Base-by-base conservation (phyloP, 2,888 invertebrate genomes). In the Carabus problematicus region DNA sequence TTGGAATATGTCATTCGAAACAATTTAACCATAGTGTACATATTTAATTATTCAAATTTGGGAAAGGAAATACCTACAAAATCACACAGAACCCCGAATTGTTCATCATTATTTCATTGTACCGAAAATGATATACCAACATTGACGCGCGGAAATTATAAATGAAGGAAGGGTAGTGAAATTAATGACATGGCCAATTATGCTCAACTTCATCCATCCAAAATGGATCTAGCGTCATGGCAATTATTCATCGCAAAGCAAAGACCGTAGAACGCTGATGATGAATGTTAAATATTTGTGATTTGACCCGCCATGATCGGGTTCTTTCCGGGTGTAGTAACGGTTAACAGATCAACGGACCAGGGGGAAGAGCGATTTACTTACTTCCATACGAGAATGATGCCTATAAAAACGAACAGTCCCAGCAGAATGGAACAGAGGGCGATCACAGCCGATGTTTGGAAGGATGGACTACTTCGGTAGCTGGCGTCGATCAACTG, bases 401-500 rank as follows among this genome's bases (percentile, higher is more conserved):
- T 90, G 77, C 90, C 91, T 78, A 93, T 88, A 78, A 93, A 88
- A 74, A 93, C 88, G 79, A 91, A 90, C 75, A 92, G 85, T 75
- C 92, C 85, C 75, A 93, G 85, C 71, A 93, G 87, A 76, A 92
- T 87, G 77, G 92, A 91, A 83, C 92, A 92, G 75, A 93, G 88
- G 73, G 90, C 91, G 82, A 93, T 93, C 82, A 92, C 89, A 76
- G 93, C 93, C 75, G 93, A 91, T 75, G 93, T 93, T 84, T 93
- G 93, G 76, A 93, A 84, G 73, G 92, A 91, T 75, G 93, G 93
- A 79, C 91, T 91, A 82, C 89, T 92, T 83, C 92, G 91, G 83
- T 92, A 91, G 85, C 93, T 93, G 74, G 93, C 92, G 85, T 93
- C 93, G 84, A 93, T 90, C 85, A 93, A 91, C 93, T 93, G 91